Percentiles rank a stretch among this genome's conserved stretches.
phyloP scores from a whole-genome alignment of 2,797 vertebrate species.

The Xerus rutilus region DNA sequence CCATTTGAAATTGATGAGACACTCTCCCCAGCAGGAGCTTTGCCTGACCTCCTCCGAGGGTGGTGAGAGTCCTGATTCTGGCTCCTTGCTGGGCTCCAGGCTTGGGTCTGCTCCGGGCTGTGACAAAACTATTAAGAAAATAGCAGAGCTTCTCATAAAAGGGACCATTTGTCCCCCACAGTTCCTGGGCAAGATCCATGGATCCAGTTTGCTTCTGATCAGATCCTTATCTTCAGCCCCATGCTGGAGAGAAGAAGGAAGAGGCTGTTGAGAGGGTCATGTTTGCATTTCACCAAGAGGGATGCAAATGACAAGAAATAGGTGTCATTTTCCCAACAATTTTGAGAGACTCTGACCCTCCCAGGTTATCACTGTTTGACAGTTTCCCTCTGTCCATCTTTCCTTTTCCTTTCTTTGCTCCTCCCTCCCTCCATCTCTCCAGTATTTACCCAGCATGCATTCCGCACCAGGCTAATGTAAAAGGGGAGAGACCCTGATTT shows the following conservation, averaged over 20 bases:
- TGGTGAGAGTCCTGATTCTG: not conserved
- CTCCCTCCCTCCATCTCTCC: not conserved
- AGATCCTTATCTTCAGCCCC: not conserved
- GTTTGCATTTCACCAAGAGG: not conserved
- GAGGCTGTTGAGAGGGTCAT: not conserved
- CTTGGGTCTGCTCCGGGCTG: not conserved
- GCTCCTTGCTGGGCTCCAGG: rapidly evolving
- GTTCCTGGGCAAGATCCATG: not conserved
- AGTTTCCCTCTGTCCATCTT: not conserved
- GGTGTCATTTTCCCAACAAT: not conserved
- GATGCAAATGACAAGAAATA: not conserved
- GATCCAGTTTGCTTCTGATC: not conserved
- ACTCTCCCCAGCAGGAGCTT: not conserved
- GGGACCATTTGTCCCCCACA: not conserved
- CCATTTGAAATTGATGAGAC: not conserved
- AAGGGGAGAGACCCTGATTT: not conserved
- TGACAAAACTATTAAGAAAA: not conserved
- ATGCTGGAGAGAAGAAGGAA: rapidly evolving
- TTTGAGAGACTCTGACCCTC: not conserved
- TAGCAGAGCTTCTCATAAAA: not conserved
- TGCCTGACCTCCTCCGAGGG: rapidly evolving
- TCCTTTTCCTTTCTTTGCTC: not conserved
- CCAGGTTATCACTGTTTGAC: rapidly evolving
- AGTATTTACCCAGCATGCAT: not conserved
- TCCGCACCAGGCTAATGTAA: not conserved